phyloP scores from a whole-genome alignment of 2,113 vertebrate species.

The Coptodon rendalli region DNA sequence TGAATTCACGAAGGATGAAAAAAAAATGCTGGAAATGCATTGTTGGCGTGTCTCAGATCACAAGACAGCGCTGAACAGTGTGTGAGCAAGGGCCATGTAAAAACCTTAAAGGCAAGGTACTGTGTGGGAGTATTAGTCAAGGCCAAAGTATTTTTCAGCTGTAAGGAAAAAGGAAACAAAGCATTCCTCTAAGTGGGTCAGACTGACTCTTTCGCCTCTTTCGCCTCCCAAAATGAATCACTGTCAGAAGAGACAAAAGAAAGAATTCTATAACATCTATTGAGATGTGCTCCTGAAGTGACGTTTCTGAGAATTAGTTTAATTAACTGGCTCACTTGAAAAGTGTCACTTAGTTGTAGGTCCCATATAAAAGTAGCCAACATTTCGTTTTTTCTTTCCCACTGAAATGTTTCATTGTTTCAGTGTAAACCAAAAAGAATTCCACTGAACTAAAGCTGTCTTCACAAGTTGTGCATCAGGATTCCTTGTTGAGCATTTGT shows the following conservation, averaged over 20 bases:
- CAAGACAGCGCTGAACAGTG: neutral
- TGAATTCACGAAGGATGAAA: neutral
- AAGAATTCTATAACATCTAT: slow-evolving; percentile 1
- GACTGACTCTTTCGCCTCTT: neutral
- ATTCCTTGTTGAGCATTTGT: neutral
- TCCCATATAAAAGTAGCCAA: neutral
- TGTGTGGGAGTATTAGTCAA: slow-evolving; percentile 39
- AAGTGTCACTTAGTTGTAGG: neutral
- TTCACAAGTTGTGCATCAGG: neutral
- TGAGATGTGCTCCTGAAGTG: neutral
- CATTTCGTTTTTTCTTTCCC: neutral
- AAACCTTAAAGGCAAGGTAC: slow-evolving; percentile 7
- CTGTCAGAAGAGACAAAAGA: slow-evolving; percentile 27
- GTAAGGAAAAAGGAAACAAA: slow-evolving; percentile 46
- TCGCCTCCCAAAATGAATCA: slow-evolving; percentile 22
- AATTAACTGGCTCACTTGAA: neutral
- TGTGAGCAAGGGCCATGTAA: neutral
- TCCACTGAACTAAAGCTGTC: neutral
- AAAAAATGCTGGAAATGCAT: neutral
- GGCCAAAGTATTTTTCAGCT: slow-evolving; percentile 27
- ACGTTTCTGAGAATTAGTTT: neutral
- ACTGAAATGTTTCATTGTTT: neutral
- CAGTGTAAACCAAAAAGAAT: neutral
- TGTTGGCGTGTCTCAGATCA: slow-evolving; percentile 1
- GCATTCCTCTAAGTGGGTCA: slow-evolving; percentile 50